A percentile compares a stretch with the other conserved stretches of the same genome.
Conservation (phyloP, 2,113 vertebrate genomes). For the Poeciliopsis retropinna region DNA sequence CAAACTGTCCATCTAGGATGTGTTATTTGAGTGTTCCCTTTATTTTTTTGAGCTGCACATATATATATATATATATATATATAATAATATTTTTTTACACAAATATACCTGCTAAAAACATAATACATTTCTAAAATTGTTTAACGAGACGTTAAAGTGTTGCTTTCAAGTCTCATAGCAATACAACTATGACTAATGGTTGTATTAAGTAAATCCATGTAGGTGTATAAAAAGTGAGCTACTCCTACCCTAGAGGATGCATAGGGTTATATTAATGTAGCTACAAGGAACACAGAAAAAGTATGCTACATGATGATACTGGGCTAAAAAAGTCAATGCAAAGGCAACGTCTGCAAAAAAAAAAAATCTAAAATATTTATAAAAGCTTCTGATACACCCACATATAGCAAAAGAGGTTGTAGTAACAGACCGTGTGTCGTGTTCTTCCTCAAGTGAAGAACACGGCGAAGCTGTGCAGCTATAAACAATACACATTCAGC, state of each 20-base stretch:
- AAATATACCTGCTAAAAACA: too few species aligned
- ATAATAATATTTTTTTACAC: too few species aligned
- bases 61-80: too few species aligned
- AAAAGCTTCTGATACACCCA: slow-evolving; percentile 49
- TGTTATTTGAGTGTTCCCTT: too few species aligned
- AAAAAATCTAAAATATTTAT: slow-evolving; percentile 13
- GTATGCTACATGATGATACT: background rate
- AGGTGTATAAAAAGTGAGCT: background rate
- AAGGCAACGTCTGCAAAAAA: slow-evolving; percentile 19
- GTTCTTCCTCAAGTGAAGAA: slow-evolving; percentile 49
- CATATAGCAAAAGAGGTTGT: slow-evolving; percentile 31
- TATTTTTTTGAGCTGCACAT: too few species aligned
- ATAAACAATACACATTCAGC: slow-evolving; percentile 15
- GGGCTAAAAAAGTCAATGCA: background rate
- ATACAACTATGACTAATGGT: slow-evolving; percentile 10
- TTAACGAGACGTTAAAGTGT: too few species aligned
- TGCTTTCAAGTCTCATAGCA: too few species aligned
- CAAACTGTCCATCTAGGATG: too few species aligned
- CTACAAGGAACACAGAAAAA: background rate
- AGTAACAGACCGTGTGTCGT: slow-evolving; percentile 27
- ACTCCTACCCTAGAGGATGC: background rate
- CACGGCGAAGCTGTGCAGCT: slow-evolving; percentile 9
- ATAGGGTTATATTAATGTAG: slow-evolving; percentile 5
- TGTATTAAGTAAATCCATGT: background rate
- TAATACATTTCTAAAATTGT: too few species aligned